Percentiles rank a stretch among this genome's conserved stretches.
These are phyloP conservation scores for Xylocopa sonorina DNA, from an alignment of 1,140 invertebrate genomes.

Conservation along the genomic window DNA sequence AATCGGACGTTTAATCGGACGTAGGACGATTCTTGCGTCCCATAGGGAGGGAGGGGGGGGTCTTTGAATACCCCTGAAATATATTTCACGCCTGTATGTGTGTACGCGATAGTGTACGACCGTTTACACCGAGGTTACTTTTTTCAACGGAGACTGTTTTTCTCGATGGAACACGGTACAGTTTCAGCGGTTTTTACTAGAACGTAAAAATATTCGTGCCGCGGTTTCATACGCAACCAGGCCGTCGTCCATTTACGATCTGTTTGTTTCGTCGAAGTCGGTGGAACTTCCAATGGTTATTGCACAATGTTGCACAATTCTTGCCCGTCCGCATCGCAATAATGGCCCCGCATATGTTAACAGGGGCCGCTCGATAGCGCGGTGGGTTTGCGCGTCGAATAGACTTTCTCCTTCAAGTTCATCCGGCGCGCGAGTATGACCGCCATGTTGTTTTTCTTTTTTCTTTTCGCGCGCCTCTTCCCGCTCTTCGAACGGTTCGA, in stretches of 20 bases:
- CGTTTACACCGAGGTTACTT: slow-evolving; percentile 20
- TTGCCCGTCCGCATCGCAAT: slow-evolving; percentile 55
- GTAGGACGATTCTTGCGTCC: background rate
- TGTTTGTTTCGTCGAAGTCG: slow-evolving; percentile 53
- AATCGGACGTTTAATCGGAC: slow-evolving; percentile 29
- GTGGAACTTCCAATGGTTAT: slow-evolving; percentile 56
- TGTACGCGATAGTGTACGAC: background rate
- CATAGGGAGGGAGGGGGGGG: no score
- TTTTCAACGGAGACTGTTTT: background rate
- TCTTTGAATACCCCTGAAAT: no score
- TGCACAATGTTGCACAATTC: slow-evolving; percentile 67
- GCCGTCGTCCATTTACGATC: slow-evolving; percentile 40
- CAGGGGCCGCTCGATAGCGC: slow-evolving; percentile 32
- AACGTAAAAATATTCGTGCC: slow-evolving; percentile 15
- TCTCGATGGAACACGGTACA: background rate
- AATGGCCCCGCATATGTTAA: slow-evolving; percentile 58
- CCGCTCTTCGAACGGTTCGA: no score
- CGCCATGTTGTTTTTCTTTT: background rate
- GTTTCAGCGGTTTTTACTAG: slow-evolving; percentile 4
- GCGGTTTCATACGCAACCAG: slow-evolving; percentile 3
- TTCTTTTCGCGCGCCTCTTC: no score
- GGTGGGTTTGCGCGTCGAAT: slow-evolving; percentile 28
- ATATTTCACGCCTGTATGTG: background rate
- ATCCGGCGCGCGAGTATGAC: background rate
- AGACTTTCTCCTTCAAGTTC: slow-evolving; percentile 64